phyloP scores from a whole-genome alignment of 2,888 invertebrate species.

The Tipula unca region DNA sequence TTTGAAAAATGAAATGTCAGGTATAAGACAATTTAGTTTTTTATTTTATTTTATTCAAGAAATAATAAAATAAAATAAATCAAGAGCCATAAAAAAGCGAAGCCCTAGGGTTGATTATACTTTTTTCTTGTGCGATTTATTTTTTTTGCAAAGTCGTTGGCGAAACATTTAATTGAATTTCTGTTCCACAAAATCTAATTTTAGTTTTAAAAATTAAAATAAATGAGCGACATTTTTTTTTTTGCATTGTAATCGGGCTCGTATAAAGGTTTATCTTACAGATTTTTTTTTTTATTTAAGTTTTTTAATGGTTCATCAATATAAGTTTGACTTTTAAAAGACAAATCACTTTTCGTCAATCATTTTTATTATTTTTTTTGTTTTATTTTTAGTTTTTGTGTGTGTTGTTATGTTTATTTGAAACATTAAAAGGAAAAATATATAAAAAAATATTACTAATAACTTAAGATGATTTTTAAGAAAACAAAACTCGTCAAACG shows the following conservation, averaged over 20 bases:
- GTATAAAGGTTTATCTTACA: not conserved
- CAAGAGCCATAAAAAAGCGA: not conserved
- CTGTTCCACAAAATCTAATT: not conserved
- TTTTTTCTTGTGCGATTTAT: not conserved
- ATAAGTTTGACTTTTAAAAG: not conserved
- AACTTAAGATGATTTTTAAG: slow-evolving; percentile 14
- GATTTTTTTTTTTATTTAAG: not conserved
- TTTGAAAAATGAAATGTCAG: slow-evolving; percentile 19
- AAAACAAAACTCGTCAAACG: slow-evolving; percentile 8
- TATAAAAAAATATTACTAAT: not conserved
- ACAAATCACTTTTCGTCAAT: slow-evolving; percentile 8
- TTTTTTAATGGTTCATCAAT: not conserved
- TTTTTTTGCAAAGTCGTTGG: not conserved
- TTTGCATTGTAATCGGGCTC: not conserved
- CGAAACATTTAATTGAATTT: not conserved
- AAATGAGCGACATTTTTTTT: not conserved
- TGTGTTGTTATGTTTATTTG: not conserved
- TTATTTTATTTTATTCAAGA: not conserved
- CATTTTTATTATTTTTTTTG: not conserved
- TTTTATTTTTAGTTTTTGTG: not conserved
- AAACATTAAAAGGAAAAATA: not conserved
- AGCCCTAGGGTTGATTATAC: slow-evolving; percentile 2
- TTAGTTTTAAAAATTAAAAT: not conserved
- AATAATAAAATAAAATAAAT: slow-evolving; percentile 8
- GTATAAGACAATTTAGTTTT: slow-evolving; percentile 15